Conservation (phyloP, 2,797 vertebrate species). For the Coccyzus lansbergi region DNA sequence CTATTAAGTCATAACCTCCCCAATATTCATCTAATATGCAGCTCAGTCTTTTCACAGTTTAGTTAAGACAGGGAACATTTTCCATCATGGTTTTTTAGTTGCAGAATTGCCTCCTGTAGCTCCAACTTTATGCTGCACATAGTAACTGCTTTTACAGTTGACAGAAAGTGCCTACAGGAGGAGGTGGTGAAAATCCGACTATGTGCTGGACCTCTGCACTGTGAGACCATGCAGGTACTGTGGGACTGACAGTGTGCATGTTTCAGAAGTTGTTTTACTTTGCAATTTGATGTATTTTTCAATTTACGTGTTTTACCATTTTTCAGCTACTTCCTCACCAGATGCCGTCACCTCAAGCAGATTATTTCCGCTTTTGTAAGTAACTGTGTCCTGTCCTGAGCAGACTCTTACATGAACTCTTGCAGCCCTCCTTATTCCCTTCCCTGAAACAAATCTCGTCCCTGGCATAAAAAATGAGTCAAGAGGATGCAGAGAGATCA, state of each 20-base stretch:
- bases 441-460: background rate
- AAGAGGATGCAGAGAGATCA: background rate
- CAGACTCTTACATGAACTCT: background rate
- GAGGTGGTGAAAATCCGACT: background rate
- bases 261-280: background rate
- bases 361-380: background rate
- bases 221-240: background rate
- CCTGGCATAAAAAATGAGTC: background rate
- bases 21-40: background rate
- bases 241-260: rapidly evolving
- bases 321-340: background rate
- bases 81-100: background rate
- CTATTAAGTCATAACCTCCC: background rate
- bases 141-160: background rate
- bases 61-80: background rate
- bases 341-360: background rate
- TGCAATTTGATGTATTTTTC: background rate
- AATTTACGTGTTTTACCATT: background rate
- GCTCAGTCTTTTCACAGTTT: background rate
- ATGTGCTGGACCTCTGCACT: background rate
- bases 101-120: background rate
- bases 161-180: background rate
- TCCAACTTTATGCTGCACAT: background rate
- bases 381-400: rapidly evolving
- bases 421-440: background rate